phyloP scores from a whole-genome alignment of 2,113 vertebrate species.

The Varanus salvator region DNA sequence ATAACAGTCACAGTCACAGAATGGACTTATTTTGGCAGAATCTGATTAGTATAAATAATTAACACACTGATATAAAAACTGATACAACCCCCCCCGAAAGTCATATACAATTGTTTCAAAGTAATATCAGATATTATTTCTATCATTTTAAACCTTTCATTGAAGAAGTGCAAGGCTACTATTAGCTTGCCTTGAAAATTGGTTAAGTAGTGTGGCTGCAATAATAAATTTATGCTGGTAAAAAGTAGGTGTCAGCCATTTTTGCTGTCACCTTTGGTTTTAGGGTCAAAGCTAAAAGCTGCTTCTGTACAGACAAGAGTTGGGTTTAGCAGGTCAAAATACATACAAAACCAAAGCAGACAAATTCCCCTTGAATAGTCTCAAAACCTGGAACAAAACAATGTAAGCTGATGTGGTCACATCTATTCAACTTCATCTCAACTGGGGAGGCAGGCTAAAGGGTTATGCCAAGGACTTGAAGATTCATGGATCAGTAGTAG shows the following conservation, averaged over 20 bases:
- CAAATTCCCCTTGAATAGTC: not conserved
- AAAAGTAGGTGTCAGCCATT: not conserved
- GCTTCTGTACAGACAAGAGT: not conserved
- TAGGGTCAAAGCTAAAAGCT: not conserved
- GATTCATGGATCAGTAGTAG: too few relatives aligned
- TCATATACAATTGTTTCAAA: not conserved
- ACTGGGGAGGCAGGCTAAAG: not conserved
- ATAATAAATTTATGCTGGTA: not conserved
- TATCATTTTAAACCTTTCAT: not conserved
- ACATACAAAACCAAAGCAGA: not conserved
- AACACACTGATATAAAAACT: not conserved
- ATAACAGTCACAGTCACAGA: not conserved
- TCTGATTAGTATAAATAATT: not conserved
- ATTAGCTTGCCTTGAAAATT: not conserved
- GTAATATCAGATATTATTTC: not conserved
- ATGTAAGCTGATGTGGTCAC: not conserved
- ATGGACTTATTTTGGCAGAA: not conserved
- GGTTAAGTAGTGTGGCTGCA: not conserved
- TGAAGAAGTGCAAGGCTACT: not conserved
- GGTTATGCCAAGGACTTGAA: not conserved
- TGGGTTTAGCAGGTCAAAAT: not conserved
- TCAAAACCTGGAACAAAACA: not conserved
- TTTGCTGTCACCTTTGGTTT: not conserved
- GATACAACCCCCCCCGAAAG: not conserved
- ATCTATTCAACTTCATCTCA: not conserved